Percentiles rank a stretch among this genome's conserved stretches.
phyloP scores from a whole-genome alignment of 2,888 invertebrate genomes.

The Phalangium opilio region DNA sequence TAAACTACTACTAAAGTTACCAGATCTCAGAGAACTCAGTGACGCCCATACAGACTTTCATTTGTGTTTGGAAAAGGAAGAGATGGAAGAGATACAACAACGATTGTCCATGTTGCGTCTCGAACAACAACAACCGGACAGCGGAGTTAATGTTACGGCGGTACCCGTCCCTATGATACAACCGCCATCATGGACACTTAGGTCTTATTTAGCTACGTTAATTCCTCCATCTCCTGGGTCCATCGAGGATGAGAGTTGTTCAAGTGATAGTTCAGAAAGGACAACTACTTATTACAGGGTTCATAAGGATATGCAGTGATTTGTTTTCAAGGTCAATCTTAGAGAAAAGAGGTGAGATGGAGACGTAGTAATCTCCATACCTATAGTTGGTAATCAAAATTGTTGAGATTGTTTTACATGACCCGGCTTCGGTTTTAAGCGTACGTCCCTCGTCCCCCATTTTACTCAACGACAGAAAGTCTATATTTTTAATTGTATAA shows the following conservation, averaged over 20 bases:
- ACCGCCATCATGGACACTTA: background rate
- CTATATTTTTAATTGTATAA: too few relatives aligned
- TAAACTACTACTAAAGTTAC: slow-evolving; percentile 32
- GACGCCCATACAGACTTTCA: slow-evolving; percentile 27
- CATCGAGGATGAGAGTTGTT: slow-evolving; percentile 16
- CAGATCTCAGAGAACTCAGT: slow-evolving; percentile 31
- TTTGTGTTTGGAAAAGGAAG: slow-evolving; percentile 23
- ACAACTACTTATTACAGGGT: background rate
- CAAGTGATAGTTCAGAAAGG: slow-evolving; percentile 18
- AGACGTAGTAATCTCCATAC: too few relatives aligned
- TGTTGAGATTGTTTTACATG: too few relatives aligned
- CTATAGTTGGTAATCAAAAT: too few relatives aligned
- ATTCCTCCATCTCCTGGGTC: slow-evolving; percentile 13
- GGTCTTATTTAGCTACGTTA: background rate
- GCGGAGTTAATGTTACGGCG: background rate
- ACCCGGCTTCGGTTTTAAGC: too few relatives aligned
- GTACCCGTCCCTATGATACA: background rate
- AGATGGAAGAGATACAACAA: slow-evolving; percentile 26
- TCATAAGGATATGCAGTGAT: too few relatives aligned
- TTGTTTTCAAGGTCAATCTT: too few relatives aligned
- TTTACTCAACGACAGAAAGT: too few relatives aligned
- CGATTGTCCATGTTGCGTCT: slow-evolving; percentile 23
- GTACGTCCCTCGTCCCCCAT: too few relatives aligned
- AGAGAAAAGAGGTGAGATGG: too few relatives aligned
- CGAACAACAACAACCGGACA: slow-evolving; percentile 12